Evolutionary conservation across 2,797 vertebrate species (phyloP).

Genomic region (Potorous gilbertii): DNA sequence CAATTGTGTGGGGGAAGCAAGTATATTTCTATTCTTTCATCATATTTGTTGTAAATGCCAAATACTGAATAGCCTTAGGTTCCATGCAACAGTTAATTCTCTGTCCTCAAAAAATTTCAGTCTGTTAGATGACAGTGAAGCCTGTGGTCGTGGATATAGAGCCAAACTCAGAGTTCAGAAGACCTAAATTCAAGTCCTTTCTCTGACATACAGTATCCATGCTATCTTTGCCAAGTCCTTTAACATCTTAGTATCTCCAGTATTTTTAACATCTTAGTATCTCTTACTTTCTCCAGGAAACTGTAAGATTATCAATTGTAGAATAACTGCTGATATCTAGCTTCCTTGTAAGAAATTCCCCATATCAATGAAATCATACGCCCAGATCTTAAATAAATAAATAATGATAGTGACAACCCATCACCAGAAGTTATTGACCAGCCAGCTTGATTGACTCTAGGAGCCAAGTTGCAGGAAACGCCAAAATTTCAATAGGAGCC

Average conservation of each 20-base stretch:
- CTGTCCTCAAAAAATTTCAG: background rate
- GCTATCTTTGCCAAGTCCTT: background rate
- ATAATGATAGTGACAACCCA: background rate
- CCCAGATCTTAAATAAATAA: background rate
- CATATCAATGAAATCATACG: background rate
- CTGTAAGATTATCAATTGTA: background rate
- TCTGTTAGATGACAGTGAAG: background rate
- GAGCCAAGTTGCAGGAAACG: background rate
- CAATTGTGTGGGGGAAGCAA: conserved; percentile 25
- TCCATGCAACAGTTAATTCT: background rate
- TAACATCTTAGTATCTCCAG: background rate
- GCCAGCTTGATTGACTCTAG: background rate
- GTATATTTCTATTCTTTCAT: conserved; percentile 7
- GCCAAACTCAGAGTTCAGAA: background rate
- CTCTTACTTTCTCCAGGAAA: background rate
- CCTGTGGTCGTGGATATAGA: background rate
- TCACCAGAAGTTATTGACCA: background rate
- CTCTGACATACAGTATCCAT: background rate
- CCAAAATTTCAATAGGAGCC: background rate
- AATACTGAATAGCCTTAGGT: conserved; percentile 1
- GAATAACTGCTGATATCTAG: background rate
- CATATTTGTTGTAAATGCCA: background rate
- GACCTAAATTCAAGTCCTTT: background rate
- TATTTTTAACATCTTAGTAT: background rate
- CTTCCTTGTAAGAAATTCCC: background rate